These are phyloP conservation scores for Balanococcus diminutus DNA, from an alignment of 2,888 invertebrate genomes.

Conservation along the genomic window DNA sequence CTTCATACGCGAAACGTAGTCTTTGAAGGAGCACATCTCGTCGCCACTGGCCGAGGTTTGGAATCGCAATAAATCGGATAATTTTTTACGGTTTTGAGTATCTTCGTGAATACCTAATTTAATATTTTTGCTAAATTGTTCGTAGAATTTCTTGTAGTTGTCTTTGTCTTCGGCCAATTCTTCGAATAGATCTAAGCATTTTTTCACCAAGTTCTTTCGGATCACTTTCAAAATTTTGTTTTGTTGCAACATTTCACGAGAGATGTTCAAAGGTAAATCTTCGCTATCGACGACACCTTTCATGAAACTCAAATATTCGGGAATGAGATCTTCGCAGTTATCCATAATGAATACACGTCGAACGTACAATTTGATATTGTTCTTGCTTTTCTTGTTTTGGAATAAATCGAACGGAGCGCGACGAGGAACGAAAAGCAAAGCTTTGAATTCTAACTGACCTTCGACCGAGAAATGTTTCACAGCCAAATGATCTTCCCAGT, in stretches of 20 bases:
- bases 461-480: conserved; percentile 95
- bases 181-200: conserved; percentile 95
- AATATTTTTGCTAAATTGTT: conserved; percentile 96
- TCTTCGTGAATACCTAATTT: conserved; percentile 99
- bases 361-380: conserved; percentile 98
- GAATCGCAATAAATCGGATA: conserved; percentile 88
- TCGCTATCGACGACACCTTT: conserved; percentile 99
- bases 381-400: conserved; percentile 97
- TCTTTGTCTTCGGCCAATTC: conserved; percentile 96
- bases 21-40: conserved; percentile 90
- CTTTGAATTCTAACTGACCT: conserved; percentile 92
- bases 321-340: conserved; percentile 99
- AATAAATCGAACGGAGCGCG: conserved; percentile 97
- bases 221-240: conserved; percentile 99
- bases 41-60: conserved; percentile 94
- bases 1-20: conserved; percentile 98
- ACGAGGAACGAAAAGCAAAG: conserved; percentile 88
- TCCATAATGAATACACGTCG: conserved; percentile 99
- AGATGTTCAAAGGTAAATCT: conserved; percentile 97
- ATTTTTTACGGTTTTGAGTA: conserved; percentile 88
- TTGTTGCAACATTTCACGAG: conserved; percentile 98
- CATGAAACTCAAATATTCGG: conserved; percentile 95
- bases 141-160: conserved; percentile 97
- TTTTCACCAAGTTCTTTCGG: conserved; percentile 98
- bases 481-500: conserved; percentile 97